Evolutionary conservation across 2,888 invertebrate genomes (phyloP).

Genomic region (Rhynchonema sp.): DNA sequence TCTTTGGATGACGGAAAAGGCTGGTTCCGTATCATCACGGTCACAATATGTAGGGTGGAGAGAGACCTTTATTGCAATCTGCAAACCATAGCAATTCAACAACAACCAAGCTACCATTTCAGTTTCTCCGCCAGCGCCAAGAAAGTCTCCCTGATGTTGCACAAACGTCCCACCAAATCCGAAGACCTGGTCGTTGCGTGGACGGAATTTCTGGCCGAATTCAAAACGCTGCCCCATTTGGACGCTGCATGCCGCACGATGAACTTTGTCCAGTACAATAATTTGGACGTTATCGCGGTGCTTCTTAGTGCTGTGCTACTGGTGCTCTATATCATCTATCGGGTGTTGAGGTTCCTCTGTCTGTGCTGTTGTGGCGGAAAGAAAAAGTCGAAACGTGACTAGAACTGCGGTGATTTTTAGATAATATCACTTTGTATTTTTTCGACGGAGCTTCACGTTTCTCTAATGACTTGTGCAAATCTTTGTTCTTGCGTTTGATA

Average conservation of each 20-base stretch:
- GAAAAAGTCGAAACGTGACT: background rate
- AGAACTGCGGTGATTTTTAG: background rate
- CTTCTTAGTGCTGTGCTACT: background rate
- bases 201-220: conserved; percentile 8
- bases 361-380: background rate
- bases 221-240: conserved; percentile 6
- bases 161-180: conserved; percentile 2
- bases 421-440: too few species aligned
- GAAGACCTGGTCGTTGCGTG: conserved; percentile 7
- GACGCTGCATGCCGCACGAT: background rate
- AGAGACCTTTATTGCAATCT: too few species aligned
- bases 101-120: background rate
- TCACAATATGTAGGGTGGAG: too few species aligned
- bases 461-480: too few species aligned
- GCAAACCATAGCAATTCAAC: too few species aligned
- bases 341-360: background rate
- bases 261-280: background rate
- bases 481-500: too few species aligned
- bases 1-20: too few species aligned
- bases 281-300: background rate
- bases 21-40: too few species aligned
- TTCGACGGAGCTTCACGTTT: too few species aligned
- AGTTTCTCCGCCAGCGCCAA: conserved; percentile 5
- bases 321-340: background rate
- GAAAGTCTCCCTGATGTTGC: conserved; percentile 1